Evolutionary conservation across 2,888 invertebrate genomes (phyloP).

Genomic region (Sphaerophoria taeniata): DNA sequence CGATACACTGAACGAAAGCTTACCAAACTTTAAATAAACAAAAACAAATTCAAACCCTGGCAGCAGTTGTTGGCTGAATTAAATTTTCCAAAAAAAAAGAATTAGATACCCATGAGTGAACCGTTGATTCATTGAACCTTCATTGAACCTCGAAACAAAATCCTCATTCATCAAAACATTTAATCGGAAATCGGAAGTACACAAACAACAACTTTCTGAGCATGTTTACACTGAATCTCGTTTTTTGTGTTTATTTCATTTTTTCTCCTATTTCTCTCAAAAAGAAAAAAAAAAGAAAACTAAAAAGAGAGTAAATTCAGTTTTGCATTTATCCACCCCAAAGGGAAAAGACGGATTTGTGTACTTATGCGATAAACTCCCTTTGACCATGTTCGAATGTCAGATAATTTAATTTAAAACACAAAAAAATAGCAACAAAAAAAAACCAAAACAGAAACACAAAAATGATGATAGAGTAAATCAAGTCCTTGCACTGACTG

Average conservation of each 20-base stretch:
- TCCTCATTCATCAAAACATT: slow-evolving; percentile 26
- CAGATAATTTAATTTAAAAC: slow-evolving; percentile 42
- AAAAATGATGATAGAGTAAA: slow-evolving; percentile 29
- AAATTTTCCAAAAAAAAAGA: slow-evolving; percentile 24
- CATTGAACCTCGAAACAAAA: slow-evolving; percentile 30
- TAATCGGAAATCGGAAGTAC: too few relatives aligned
- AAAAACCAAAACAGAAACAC: too few relatives aligned
- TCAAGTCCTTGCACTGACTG: slow-evolving; percentile 38
- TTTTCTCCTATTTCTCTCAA: neutral
- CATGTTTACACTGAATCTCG: slow-evolving; percentile 12
- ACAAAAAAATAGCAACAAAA: neutral
- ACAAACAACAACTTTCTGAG: slow-evolving; percentile 1
- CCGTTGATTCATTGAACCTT: too few relatives aligned
- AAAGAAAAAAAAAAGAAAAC: slow-evolving; percentile 8
- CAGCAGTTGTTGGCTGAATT: slow-evolving; percentile 8
- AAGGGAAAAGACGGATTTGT: neutral
- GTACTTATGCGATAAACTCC: slow-evolving; percentile 12
- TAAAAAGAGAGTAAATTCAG: slow-evolving; percentile 11
- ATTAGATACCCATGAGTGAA: slow-evolving; percentile 32
- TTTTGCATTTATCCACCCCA: slow-evolving; percentile 18
- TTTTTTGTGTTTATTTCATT: neutral
- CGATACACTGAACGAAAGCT: slow-evolving; percentile 2
- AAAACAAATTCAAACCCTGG: slow-evolving; percentile 6
- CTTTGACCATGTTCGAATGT: slow-evolving; percentile 29
- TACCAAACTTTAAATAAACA: neutral